These are phyloP conservation scores for Diarsia brunnea DNA, from an alignment of 2,888 invertebrate genomes.

Conservation along the genomic window DNA sequence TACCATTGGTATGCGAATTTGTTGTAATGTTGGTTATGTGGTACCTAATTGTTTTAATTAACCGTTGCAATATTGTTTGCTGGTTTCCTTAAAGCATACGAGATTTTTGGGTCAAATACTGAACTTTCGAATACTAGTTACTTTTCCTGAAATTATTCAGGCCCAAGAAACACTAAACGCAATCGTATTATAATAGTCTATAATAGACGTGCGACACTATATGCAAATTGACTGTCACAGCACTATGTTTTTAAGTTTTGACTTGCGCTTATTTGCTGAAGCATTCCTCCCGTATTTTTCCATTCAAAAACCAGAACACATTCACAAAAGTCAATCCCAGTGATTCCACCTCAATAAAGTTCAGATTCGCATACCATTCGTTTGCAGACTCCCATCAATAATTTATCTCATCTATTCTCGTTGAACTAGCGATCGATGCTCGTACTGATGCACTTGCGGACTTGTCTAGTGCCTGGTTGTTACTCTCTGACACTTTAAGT, in stretches of 20 bases:
- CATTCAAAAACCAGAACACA: not conserved
- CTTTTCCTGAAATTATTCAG: no score
- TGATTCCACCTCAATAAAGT: constrained; percentile 30
- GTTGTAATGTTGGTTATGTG: not conserved
- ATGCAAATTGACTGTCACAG: no score
- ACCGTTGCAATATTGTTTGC: not conserved
- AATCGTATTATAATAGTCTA: no score
- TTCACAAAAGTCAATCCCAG: not conserved
- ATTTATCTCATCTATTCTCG: constrained; percentile 67
- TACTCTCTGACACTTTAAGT: constrained; percentile 17
- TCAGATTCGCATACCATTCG: constrained; percentile 1
- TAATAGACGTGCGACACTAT: no score
- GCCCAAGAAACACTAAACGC: no score
- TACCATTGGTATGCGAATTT: constrained; percentile 27
- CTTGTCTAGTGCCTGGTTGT: constrained; percentile 29
- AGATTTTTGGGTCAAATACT: not conserved
- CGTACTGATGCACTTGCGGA: constrained; percentile 30
- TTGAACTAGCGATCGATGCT: constrained; percentile 47
- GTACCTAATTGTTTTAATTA: not conserved
- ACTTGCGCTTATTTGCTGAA: not conserved
- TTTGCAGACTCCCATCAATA: constrained; percentile 59
- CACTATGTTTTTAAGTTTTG: not conserved
- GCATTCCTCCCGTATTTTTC: not conserved
- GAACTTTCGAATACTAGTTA: not conserved
- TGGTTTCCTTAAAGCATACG: not conserved